Evolutionary conservation across 2,797 vertebrate species (phyloP), one percentile per base, ranked within the genome.

Genomic region (Phataginus tricuspis): DNA sequence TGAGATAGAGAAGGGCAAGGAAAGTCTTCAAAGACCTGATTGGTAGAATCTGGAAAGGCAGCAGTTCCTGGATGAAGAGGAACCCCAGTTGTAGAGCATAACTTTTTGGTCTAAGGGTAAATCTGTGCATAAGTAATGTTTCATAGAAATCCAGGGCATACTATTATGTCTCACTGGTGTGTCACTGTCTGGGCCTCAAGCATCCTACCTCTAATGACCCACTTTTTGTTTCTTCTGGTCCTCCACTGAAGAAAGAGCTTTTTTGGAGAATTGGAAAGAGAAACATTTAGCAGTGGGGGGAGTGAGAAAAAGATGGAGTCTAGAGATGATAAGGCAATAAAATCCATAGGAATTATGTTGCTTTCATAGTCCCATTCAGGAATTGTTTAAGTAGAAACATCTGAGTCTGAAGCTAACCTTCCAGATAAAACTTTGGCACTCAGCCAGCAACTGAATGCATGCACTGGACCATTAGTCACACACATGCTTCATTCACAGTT

Each of bases 401-500:
- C 23, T 95, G 83, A 89, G 53, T 82, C 59, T 86, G 90, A 83
- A 91, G 64, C 16, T 83, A 96, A 92, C 45, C 45, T 66, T 51
- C 53, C 63, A 55, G 75, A 92, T 78, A 57, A 95, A 86, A 89
- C 86, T 61, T 39, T 92, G 96, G 95, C 95, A 31, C 34, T 90
- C 15, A 78, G 82, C 92, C 85, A 96, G 25, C 2, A 68, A 86
- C 39, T 51, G 78, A 88, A 78, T 66, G 25, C 27, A 42, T 5
- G 4, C 2, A 53, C 78, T 37, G 80, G 77, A 49, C 69, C 74
- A 7, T 92, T 91, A 89, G 86, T 92, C 94, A 97, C 86, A 86
- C 95, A 95, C 91, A 91, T 80, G 72, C 66, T 53, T 96, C 64
- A 42, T 68, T 84, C 71, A 86, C 84, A 87, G 78, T 59, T 75